phyloP scores from a whole-genome alignment of 2,888 invertebrate species.

The Tineola bisselliella region DNA sequence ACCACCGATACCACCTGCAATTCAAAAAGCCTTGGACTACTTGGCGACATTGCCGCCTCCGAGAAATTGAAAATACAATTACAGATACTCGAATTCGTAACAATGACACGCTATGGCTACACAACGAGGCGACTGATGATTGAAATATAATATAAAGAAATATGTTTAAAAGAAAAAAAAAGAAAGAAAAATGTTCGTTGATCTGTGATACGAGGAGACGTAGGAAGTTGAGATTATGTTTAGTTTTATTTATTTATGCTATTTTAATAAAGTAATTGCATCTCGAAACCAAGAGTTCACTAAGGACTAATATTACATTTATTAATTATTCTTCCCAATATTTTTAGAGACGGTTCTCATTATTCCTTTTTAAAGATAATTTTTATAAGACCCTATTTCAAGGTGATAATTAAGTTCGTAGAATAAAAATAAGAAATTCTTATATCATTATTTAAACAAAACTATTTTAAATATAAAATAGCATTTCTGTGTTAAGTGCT shows the following conservation, averaged over 20 bases:
- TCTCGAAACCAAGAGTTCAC: not conserved
- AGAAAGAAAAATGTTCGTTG: not conserved
- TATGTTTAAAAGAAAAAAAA: not conserved
- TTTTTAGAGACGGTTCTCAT: too few species aligned
- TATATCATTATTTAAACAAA: not conserved
- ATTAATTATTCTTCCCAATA: too few species aligned
- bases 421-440: not conserved
- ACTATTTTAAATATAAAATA: not conserved
- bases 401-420: not conserved
- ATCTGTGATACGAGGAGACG: constrained; percentile 2
- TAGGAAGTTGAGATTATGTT: not conserved
- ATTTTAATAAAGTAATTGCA: not conserved
- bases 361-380: too few species aligned
- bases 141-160: not conserved
- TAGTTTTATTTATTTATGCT: constrained; percentile 1
- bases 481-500: constrained; percentile 32
- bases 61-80: constrained; percentile 14
- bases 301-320: not conserved
- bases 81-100: not conserved
- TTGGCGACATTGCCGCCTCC: constrained; percentile 71
- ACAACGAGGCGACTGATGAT: constrained; percentile 4
- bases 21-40: constrained; percentile 78
- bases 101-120: not conserved
- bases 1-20: constrained; percentile 79
- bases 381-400: not conserved